Conservation (phyloP, 2,888 invertebrate genomes). For the Microctonus hyperodae region DNA sequence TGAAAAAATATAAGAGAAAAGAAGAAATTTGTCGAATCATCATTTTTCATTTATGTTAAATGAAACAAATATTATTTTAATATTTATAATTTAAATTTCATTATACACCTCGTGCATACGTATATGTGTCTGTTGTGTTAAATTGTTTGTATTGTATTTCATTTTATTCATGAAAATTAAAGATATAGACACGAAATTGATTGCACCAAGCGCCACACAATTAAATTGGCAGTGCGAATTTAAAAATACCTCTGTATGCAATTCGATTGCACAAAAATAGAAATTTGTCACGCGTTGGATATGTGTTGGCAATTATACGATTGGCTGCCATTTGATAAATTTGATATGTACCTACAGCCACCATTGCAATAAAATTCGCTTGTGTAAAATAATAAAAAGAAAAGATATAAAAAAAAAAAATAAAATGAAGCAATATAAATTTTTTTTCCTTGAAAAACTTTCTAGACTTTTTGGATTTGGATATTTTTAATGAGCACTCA, state of each 20-base stretch:
- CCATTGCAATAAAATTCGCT: background rate
- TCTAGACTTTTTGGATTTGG: too few species aligned
- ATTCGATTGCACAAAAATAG: background rate
- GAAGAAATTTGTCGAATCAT: too few species aligned
- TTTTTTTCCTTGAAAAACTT: too few species aligned
- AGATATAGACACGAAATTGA: background rate
- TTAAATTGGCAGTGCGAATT: background rate
- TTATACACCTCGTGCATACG: background rate
- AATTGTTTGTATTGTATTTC: background rate
- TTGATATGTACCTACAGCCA: background rate
- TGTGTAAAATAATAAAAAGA: too few species aligned
- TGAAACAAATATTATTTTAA: too few species aligned
- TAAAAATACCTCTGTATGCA: background rate
- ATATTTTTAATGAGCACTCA: too few species aligned
- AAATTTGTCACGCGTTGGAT: slow-evolving; percentile 2
- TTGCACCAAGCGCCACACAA: background rate
- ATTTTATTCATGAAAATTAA: background rate
- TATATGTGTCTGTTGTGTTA: background rate
- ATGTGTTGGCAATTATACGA: background rate
- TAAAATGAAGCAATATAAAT: too few species aligned
- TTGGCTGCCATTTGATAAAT: background rate
- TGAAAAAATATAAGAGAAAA: too few species aligned
- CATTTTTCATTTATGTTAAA: too few species aligned
- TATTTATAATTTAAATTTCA: background rate
- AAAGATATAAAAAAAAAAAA: too few species aligned